Evolutionary conservation across 92 coral and sea anemone species (phyloP).

Genomic region (Palythoa grandis): DNA sequence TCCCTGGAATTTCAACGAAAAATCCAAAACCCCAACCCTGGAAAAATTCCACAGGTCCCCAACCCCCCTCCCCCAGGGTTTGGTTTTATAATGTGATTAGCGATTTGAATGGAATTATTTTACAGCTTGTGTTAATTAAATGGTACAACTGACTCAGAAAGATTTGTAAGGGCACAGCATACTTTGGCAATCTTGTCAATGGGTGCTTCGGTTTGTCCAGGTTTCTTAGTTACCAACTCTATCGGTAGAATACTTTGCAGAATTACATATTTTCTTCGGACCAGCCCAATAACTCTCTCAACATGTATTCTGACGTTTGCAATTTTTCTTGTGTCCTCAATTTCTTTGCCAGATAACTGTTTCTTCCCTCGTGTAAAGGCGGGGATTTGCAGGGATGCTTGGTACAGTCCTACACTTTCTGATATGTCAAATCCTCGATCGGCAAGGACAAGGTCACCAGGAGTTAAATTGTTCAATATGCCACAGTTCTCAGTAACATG

Average conservation of each 20-base stretch:
- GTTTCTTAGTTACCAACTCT: slow-evolving; percentile 34
- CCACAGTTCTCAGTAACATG: slow-evolving; percentile 59
- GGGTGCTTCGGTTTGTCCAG: slow-evolving; percentile 31
- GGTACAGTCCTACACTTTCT: slow-evolving; percentile 61
- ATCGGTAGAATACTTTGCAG: slow-evolving; percentile 50
- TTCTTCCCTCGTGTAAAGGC: slow-evolving; percentile 59
- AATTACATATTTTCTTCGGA: slow-evolving; percentile 52
- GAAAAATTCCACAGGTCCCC: neutral
- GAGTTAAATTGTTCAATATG: slow-evolving; percentile 42
- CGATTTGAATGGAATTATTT: too few relatives aligned
- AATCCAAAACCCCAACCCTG: neutral
- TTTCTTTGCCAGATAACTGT: slow-evolving; percentile 48
- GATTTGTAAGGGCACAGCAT: slow-evolving; percentile 64
- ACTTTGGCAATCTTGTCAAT: slow-evolving; percentile 60
- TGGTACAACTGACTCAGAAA: slow-evolving; percentile 61
- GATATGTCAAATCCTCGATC: slow-evolving; percentile 50
- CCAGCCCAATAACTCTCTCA: slow-evolving; percentile 59
- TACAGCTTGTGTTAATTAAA: slow-evolving; percentile 32
- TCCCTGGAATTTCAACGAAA: too few relatives aligned
- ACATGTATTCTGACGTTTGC: slow-evolving; percentile 60
- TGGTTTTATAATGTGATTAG: too few relatives aligned
- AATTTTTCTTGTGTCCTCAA: slow-evolving; percentile 53
- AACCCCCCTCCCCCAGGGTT: too few relatives aligned
- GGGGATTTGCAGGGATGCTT: slow-evolving; percentile 55
- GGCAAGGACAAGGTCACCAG: slow-evolving; percentile 51